Evolutionary conservation across 2,888 invertebrate genomes (phyloP).

Genomic region (Pollenia griseotomentosa): DNA sequence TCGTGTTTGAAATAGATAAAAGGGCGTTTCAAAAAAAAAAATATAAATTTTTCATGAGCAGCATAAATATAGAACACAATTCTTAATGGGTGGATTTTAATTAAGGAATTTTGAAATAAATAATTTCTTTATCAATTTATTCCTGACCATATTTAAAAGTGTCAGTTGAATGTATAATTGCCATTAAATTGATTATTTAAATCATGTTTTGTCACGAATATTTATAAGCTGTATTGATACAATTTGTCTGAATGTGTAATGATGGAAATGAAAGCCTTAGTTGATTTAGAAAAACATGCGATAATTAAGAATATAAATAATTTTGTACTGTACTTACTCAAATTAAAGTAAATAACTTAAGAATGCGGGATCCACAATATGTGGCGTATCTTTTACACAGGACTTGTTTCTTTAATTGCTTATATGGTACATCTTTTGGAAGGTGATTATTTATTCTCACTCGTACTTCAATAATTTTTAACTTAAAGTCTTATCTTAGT

Average conservation of each 20-base stretch:
- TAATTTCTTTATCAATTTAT: conserved; percentile 26
- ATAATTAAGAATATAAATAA: not conserved
- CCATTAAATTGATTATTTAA: conserved; percentile 36
- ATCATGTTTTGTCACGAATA: conserved; percentile 27
- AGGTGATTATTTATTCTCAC: too few species aligned
- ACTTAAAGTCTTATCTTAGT: too few species aligned
- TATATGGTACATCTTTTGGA: too few species aligned
- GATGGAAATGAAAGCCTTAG: not conserved
- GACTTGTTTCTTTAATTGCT: too few species aligned
- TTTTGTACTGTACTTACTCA: not conserved
- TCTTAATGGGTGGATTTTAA: conserved; percentile 55
- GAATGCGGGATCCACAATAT: too few species aligned
- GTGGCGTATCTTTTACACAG: too few species aligned
- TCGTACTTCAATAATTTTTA: too few species aligned
- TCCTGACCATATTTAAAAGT: conserved; percentile 19
- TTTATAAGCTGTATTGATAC: not conserved
- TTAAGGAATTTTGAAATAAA: conserved; percentile 24
- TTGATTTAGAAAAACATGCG: not conserved
- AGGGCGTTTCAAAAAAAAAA: conserved; percentile 58
- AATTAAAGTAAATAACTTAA: too few species aligned
- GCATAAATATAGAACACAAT: conserved; percentile 43
- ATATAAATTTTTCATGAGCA: conserved; percentile 2
- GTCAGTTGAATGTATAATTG: conserved; percentile 53
- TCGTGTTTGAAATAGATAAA: conserved; percentile 62
- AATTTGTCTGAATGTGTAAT: not conserved